Evolutionary conservation across 2,888 invertebrate species (phyloP), one percentile per base, ranked within the genome.

Genomic region (Scaptomyza parva): DNA sequence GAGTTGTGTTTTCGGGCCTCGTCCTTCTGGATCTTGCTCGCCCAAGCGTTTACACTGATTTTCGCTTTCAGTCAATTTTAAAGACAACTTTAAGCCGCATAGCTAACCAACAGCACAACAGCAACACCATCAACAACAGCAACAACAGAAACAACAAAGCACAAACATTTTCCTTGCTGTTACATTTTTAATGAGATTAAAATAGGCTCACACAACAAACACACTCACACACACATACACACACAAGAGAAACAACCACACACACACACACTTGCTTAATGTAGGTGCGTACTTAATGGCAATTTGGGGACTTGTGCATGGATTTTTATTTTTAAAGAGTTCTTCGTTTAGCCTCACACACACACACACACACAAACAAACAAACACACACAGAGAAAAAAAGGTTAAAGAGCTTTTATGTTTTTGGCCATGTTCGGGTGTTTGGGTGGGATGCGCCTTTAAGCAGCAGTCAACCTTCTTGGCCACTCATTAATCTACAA

Each of bases 181-280:
- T 84, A 84, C 86, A 84, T 88, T 84, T 84, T 88, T 84, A 84
- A 84, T 84, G 88, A 87, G 84, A 88, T 84, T 88, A 84, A 84
- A 88, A 84, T 88, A 88, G 89, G 88, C 82, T 84, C 81, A 80
- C 87, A 75, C 78, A 75, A 77, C 74, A 75, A 74, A 74, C 77
- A 77, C 74, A 69, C 78, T 62, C 57, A 44, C 60, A 52, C 41
- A 43, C 37, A 58, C 7, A 44, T n/a, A 75, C 78, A 74, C 77
- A 77, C 74, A 69, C 78, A 66, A 76, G 72, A 59, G 14, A 48
- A 50, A 37, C 67, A 79, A 86, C 64, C 57, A 44, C 60, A 52
- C 41, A 43, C 37, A 58, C 7, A 44, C 11, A 28, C 28, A 40
- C 40, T 12, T 17, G 44, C 55, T 50, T 75, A 69, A 66, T 76